Evolutionary conservation across 2,888 invertebrate species (phyloP).

Genomic region (Nemurella pictetii): DNA sequence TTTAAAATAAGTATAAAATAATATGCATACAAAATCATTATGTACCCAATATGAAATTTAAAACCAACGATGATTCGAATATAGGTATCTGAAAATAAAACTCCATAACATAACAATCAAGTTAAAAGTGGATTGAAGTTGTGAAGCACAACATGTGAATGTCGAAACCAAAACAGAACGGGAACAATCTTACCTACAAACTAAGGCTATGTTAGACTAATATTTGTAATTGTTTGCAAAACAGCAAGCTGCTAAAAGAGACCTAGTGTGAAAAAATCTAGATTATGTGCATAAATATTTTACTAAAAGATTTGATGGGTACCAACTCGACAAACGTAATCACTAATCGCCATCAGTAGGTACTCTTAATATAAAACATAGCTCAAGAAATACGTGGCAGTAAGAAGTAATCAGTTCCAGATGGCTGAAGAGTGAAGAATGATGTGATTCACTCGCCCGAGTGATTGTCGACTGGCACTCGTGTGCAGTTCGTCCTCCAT

Average conservation of each 20-base stretch:
- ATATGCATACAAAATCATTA: background rate
- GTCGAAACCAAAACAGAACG: background rate
- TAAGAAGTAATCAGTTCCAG: background rate
- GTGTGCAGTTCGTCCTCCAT: background rate
- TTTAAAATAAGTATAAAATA: constrained; percentile 1
- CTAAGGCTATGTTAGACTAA: background rate
- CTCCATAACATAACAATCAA: background rate
- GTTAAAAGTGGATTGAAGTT: background rate
- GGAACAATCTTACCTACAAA: background rate
- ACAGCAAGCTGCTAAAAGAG: background rate
- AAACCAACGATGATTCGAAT: background rate
- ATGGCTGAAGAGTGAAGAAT: background rate
- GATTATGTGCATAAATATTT: background rate
- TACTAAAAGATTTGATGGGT: background rate
- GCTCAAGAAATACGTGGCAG: background rate
- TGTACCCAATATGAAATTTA: too few species aligned
- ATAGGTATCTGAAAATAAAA: constrained; percentile 5
- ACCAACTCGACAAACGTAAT: background rate
- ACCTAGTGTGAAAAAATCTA: background rate
- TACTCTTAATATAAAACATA: background rate
- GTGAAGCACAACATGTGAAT: background rate
- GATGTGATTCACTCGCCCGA: background rate
- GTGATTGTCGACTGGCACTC: background rate
- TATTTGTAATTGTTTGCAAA: background rate
- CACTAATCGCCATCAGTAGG: background rate